phyloP scores from a whole-genome alignment of 2,113 vertebrate genomes.

The Stigmatopora nigra region DNA sequence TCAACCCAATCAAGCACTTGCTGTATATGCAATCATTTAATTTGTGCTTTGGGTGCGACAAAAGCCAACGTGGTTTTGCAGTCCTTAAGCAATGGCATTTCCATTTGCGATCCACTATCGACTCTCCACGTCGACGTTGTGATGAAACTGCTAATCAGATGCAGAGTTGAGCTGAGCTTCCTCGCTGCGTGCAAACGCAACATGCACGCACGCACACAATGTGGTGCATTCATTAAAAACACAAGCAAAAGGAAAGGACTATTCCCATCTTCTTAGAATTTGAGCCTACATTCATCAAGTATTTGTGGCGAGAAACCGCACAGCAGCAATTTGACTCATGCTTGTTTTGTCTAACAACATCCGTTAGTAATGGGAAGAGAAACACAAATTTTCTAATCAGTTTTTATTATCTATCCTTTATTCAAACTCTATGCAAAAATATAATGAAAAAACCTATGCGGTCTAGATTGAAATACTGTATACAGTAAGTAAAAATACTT shows the following conservation, averaged over 20 bases:
- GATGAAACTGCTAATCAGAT: slow-evolving; percentile 14
- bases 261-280: neutral
- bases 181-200: neutral
- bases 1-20: neutral
- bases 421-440: too few species aligned
- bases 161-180: neutral
- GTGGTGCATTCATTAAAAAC: slow-evolving; percentile 1
- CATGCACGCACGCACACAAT: neutral
- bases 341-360: neutral
- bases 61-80: slow-evolving; percentile 25
- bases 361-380: neutral
- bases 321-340: neutral
- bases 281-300: neutral
- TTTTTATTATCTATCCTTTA: neutral
- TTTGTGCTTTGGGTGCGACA: slow-evolving; percentile 50
- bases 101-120: slow-evolving; percentile 37
- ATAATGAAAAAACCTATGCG: too few species aligned
- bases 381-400: neutral
- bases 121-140: slow-evolving; percentile 39
- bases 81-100: slow-evolving; percentile 42
- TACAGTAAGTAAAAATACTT: too few species aligned
- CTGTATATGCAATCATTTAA: slow-evolving; percentile 25
- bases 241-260: neutral
- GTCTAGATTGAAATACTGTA: too few species aligned
- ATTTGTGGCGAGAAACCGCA: neutral